phyloP scores from a whole-genome alignment of 2,113 vertebrate species.

The Chionomys nivalis region DNA sequence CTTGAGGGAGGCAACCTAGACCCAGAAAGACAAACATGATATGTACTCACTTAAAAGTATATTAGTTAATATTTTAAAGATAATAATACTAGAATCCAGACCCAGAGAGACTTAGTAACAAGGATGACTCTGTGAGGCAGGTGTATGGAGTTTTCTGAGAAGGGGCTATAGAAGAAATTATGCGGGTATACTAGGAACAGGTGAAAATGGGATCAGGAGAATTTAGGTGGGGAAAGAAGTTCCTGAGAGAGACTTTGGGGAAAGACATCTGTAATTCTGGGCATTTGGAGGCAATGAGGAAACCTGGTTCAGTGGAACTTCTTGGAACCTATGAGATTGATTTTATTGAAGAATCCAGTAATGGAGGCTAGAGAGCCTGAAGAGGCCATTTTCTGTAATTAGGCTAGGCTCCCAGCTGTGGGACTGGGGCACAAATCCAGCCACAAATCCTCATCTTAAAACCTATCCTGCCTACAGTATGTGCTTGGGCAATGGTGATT shows the following conservation, averaged over 20 bases:
- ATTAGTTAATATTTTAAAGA: background rate
- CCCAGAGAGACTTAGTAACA: background rate
- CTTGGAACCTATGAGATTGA: background rate
- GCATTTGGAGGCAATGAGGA: background rate
- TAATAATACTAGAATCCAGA: background rate
- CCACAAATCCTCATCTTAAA: background rate
- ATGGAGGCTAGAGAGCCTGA: background rate
- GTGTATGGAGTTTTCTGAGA: too few species aligned
- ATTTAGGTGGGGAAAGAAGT: background rate
- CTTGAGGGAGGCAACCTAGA: background rate
- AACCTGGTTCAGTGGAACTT: background rate
- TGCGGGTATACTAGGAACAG: background rate
- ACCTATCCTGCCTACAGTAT: background rate
- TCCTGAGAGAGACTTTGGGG: background rate
- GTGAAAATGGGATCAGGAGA: background rate
- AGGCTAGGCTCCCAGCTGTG: background rate
- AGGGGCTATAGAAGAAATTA: background rate
- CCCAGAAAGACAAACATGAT: background rate
- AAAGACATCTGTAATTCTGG: background rate
- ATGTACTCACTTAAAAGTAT: background rate
- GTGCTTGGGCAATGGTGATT: background rate
- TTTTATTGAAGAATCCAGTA: background rate
- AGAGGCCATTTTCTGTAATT: background rate
- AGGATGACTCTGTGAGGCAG: background rate
- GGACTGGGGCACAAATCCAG: background rate